Evolutionary conservation across 30 jellyfish, hydroid and myxozoan species (phyloP), one percentile per base, ranked within the genome.

Genomic region (Calvadosia cruxmelitensis): DNA sequence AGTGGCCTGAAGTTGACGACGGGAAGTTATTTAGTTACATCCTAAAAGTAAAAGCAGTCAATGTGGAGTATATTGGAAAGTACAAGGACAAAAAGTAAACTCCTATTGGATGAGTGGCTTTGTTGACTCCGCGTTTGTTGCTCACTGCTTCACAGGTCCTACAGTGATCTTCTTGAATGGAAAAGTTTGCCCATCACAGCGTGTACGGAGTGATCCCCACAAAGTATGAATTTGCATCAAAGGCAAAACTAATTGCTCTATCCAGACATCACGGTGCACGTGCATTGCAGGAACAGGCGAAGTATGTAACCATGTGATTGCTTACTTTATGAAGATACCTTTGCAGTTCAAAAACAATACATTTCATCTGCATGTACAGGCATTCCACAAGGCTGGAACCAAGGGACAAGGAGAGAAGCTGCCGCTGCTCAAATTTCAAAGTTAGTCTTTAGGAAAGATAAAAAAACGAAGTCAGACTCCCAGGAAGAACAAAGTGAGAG

Each of bases 51-150:
- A 68, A 69, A 33, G 91, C 76, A 35, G 57, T 78, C 67, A 3
- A 48, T 13, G 57, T 76, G 2, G 83, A 76, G 31, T 67, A 67
- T 29, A 42, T 76, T 67, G 81, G 81, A 53, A 70, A 75, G 32
- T 52, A 77, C 27, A 77, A 77, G 53, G 70, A 16, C 83, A 66
- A 70, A 66, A 69, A 42, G 91, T 83, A 0, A 50, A 78, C 77
- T 78, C 83, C 2, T 62, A 51, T 36, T 68, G 68, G 72, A 67
- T 33, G 33, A 50, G 77, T 53, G 91, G 91, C 34, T 78, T 78
- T 78, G n/a, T n/a, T n/a, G n/a, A n/a, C n/a, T n/a, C n/a, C n/a
- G n/a, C n/a, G n/a, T n/a, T n/a, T n/a, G n/a, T 70, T 69, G 33
- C 80, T n/a, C n/a, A n/a, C n/a, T n/a, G n/a, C n/a, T n/a, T n/a